Base-by-base conservation (phyloP, 2,113 vertebrate species). In the Coreoperca whiteheadi region DNA sequence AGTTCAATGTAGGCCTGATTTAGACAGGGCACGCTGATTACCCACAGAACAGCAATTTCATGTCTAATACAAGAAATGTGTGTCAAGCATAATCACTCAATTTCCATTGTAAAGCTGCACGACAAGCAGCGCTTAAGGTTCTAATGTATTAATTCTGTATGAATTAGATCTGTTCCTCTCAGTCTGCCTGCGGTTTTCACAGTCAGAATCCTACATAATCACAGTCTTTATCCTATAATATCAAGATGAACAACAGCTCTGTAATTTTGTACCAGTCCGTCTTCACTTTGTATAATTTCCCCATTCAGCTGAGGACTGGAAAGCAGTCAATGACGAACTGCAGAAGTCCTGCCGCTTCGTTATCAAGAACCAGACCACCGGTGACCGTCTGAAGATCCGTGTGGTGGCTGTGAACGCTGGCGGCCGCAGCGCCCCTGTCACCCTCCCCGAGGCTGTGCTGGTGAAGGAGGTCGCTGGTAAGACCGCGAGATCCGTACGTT, bases 401-500 rank as follows among this genome's bases (percentile, higher is more conserved):
- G 97, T 99, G 74, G 88, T 92, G 51, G 96, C 98, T 0, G 77
- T 97, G 51, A 97, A 96, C 0, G 89, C 94, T 0, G 94, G 92
- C 0, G 97, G 97, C 18, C 86, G 88, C n/a, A 97, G 97, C 11
- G 79, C 88, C 0, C 95, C 97, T 0, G 92, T 95, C 0, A 1
- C 84, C 4, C 92, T 99, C 57, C 92, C 96, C 6, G 96, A 98
- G 82, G 87, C 96, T 0, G 91, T 99, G 18, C 91, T 96, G 71
- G 93, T 99, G 92, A 96, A 95, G 73, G 96, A 98, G 90, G 95
- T 96, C 34, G 94, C 96, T 0, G 97, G 98, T 99, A 94, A 95
- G 18, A n/a, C 7, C 23, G 8, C 2, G 9, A 63, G 12, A n/a
- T 46, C 5, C 28, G 41, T 3, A 3, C 10, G 6, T 30, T 50